These are phyloP conservation scores for Onthophagus sagittarius DNA, from an alignment of 2,888 invertebrate genomes.

Conservation along the genomic window DNA sequence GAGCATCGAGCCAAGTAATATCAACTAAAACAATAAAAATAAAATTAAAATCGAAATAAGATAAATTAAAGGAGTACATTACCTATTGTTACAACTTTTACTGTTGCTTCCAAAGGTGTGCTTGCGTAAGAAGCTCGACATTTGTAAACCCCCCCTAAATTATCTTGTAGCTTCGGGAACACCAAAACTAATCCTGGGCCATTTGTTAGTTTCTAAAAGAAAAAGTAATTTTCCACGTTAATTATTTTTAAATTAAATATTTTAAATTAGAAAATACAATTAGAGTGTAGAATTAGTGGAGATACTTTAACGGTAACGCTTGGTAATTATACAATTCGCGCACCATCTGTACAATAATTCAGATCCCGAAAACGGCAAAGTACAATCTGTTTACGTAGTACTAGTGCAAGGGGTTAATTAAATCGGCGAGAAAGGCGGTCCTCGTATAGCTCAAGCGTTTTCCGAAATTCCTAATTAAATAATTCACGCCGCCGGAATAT, in stretches of 20 bases:
- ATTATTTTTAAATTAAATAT: background rate
- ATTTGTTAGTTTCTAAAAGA: constrained; percentile 48
- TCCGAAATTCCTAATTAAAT: background rate
- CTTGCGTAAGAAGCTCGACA: constrained; percentile 78
- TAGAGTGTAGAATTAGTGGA: background rate
- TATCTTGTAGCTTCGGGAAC: constrained; percentile 68
- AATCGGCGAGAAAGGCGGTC: background rate
- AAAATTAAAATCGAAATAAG: background rate
- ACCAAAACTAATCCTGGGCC: constrained; percentile 67
- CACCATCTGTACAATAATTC: background rate
- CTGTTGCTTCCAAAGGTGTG: constrained; percentile 61
- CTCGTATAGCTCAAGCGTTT: background rate
- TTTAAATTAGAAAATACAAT: background rate
- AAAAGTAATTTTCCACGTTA: background rate
- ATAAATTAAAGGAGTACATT: constrained; percentile 32
- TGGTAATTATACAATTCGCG: background rate
- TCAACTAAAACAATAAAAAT: constrained; percentile 59
- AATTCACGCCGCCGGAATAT: background rate
- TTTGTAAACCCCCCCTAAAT: constrained; percentile 77
- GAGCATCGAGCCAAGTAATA: constrained; percentile 81
- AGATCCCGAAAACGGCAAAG: background rate
- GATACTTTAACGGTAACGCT: background rate
- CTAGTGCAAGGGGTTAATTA: background rate
- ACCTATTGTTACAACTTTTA: constrained; percentile 71
- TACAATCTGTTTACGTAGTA: background rate